phyloP scores from a whole-genome alignment of 2,113 vertebrate genomes.

The Galemys pyrenaicus region DNA sequence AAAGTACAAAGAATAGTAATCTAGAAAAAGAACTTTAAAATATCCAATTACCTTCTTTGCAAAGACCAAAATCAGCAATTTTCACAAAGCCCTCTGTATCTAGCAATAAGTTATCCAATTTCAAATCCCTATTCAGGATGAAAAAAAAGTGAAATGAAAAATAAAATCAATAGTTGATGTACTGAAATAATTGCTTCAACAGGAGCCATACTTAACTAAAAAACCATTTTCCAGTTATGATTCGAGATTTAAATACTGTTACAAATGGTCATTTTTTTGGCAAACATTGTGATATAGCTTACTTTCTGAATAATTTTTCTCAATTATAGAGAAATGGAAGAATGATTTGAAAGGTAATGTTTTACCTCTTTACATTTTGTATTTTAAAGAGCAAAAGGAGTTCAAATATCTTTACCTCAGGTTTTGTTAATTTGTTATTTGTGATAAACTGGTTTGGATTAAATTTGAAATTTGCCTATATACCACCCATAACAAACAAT shows the following conservation, averaged over 20 bases:
- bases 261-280: conserved; percentile 37
- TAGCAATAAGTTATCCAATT: conserved; percentile 97
- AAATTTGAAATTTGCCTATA: conserved; percentile 31
- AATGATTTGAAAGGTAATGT: background rate
- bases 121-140: conserved; percentile 92
- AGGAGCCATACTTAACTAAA: conserved; percentile 30
- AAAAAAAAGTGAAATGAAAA: conserved; percentile 76
- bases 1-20: conserved; percentile 55
- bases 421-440: conserved; percentile 40
- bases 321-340: background rate
- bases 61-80: conserved; percentile 99
- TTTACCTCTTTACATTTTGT: conserved; percentile 9
- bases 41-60: conserved; percentile 94
- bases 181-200: conserved; percentile 33
- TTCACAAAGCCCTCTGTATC: conserved; percentile 99
- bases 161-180: conserved; percentile 1
- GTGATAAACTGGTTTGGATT: background rate
- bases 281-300: background rate
- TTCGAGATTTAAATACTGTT: conserved; percentile 22
- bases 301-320: conserved; percentile 17
- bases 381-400: conserved; percentile 16
- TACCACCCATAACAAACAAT: background rate
- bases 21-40: conserved; percentile 48
- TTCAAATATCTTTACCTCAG: background rate
- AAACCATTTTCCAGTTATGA: conserved; percentile 30